phyloP scores from a whole-genome alignment of 2,113 vertebrate species.

The Urocynchramus pylzowi region DNA sequence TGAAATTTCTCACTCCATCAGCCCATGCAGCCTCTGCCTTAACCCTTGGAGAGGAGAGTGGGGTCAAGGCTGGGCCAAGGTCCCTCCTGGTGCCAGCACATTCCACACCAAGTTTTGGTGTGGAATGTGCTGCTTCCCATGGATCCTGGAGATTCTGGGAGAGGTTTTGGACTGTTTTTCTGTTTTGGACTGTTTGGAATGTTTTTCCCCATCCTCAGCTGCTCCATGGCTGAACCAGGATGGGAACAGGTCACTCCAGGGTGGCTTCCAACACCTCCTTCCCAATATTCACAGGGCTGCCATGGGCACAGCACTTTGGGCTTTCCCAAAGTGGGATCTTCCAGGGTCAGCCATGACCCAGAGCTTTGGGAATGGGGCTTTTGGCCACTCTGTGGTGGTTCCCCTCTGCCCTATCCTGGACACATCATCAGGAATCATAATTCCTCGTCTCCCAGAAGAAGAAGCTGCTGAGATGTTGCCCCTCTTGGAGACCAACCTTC shows the following conservation, averaged over 20 bases:
- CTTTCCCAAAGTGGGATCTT: not conserved
- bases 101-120: rapidly evolving
- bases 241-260: not conserved
- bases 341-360: not conserved
- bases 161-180: not conserved
- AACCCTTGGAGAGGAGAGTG: not conserved
- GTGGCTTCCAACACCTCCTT: not conserved
- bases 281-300: rapidly evolving
- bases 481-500: not conserved
- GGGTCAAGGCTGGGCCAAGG: not conserved
- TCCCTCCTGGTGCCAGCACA: not conserved
- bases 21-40: not conserved
- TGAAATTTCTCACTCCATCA: constrained; percentile 14
- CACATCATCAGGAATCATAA: rapidly evolving
- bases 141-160: not conserved
- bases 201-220: not conserved
- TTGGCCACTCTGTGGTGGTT: not conserved
- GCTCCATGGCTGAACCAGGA: not conserved
- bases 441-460: not conserved
- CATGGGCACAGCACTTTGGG: not conserved
- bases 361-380: not conserved
- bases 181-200: too few species aligned
- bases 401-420: not conserved
- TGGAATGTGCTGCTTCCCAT: not conserved
- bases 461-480: not conserved